A percentile compares a stretch with the other conserved stretches of the same genome.
Evolutionary conservation across 2,797 vertebrate genomes (phyloP).

Genomic region (Galago senegalensis): DNA sequence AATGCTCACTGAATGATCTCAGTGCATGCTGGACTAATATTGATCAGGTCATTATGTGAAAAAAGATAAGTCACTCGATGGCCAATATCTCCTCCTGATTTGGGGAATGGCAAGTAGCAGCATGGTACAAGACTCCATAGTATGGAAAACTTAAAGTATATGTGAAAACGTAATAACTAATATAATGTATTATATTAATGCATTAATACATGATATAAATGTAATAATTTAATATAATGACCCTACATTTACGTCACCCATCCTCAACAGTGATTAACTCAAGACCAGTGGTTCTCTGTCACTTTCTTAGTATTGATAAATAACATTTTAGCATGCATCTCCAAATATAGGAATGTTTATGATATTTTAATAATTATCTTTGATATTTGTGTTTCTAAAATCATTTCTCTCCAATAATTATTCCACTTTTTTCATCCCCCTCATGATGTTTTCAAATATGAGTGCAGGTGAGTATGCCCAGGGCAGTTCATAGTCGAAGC

Average conservation of each 20-base stretch:
- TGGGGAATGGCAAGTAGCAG: neutral
- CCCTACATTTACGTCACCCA: neutral
- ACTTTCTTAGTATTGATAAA: neutral
- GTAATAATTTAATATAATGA: neutral
- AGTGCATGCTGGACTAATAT: neutral
- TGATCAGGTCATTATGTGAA: conserved; percentile 6
- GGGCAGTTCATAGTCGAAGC: neutral
- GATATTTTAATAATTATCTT: neutral
- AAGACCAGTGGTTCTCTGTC: too few species aligned
- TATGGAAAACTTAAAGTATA: conserved; percentile 22
- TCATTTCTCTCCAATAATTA: conserved; percentile 1
- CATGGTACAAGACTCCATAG: neutral
- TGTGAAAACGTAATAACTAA: neutral
- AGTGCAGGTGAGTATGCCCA: neutral
- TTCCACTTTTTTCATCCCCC: neutral
- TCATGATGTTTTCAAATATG: neutral
- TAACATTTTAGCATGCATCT: neutral
- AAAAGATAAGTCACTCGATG: neutral
- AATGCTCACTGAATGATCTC: neutral
- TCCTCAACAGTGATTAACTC: neutral
- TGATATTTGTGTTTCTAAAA: neutral
- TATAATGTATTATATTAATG: neutral
- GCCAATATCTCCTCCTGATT: neutral
- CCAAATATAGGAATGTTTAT: neutral
- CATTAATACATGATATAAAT: too few species aligned